phyloP scores from a whole-genome alignment of 2,888 invertebrate genomes.

The Synergus japonicus region DNA sequence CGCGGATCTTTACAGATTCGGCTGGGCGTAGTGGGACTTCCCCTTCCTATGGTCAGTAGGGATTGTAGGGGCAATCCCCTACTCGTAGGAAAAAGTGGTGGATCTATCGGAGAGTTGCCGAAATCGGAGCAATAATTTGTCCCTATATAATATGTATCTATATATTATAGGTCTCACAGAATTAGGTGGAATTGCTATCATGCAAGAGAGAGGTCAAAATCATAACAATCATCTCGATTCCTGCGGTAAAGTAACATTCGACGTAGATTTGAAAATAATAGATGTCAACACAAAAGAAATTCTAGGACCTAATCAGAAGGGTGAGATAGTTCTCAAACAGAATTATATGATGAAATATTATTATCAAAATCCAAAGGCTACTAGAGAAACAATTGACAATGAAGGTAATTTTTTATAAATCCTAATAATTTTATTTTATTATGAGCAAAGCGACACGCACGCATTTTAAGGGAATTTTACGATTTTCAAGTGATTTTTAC shows the following conservation, averaged over 20 bases:
- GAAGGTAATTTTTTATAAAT: too few species aligned
- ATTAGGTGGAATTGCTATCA: slow-evolving; percentile 49
- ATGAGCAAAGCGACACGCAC: too few species aligned
- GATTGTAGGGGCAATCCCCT: too few species aligned
- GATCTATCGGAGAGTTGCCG: background rate
- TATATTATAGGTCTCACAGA: slow-evolving; percentile 66
- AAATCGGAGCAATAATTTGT: background rate
- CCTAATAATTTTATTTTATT: too few species aligned
- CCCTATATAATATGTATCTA: background rate
- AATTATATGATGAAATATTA: slow-evolving; percentile 78
- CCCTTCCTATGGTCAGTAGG: too few species aligned
- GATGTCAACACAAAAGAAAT: slow-evolving; percentile 53
- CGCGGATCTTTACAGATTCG: too few species aligned
- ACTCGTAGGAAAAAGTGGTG: too few species aligned
- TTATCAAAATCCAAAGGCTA: slow-evolving; percentile 8
- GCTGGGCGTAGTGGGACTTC: too few species aligned
- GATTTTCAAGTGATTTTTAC: too few species aligned
- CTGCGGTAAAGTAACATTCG: slow-evolving; percentile 57
- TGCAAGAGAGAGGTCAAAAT: slow-evolving; percentile 47
- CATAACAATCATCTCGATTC: slow-evolving; percentile 57
- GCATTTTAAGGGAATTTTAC: too few species aligned
- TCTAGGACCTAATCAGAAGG: slow-evolving; percentile 63
- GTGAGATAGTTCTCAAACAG: slow-evolving; percentile 57
- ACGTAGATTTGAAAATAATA: slow-evolving; percentile 62
- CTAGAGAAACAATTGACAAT: too few species aligned